Conservation (phyloP, 2,888 invertebrate genomes). For the Zootermopsis nevadensis region DNA sequence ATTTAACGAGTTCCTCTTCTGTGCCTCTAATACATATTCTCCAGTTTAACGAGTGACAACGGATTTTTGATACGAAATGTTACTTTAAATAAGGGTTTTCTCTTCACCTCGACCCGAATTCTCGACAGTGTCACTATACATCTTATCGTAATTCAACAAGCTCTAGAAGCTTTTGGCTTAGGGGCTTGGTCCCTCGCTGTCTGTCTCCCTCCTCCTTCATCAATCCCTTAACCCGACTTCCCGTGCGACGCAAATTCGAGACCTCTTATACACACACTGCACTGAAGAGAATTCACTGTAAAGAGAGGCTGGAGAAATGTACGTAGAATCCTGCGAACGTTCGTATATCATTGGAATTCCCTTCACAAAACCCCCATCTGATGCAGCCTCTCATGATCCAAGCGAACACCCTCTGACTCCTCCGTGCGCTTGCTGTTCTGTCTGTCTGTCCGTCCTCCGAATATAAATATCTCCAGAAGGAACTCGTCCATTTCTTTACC, state of each 20-base stretch:
- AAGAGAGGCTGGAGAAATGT: background rate
- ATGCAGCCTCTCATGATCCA: slow-evolving; percentile 33
- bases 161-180: background rate
- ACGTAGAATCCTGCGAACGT: background rate
- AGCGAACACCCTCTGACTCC: slow-evolving; percentile 18
- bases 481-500: slow-evolving; percentile 36
- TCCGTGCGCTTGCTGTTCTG: slow-evolving; percentile 18
- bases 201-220: background rate
- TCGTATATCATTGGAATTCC: slow-evolving; percentile 50
- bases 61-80: too few relatives aligned
- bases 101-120: too few relatives aligned
- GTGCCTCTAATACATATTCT: too few relatives aligned
- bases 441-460: slow-evolving; percentile 14
- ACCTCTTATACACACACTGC: background rate
- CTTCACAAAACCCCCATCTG: slow-evolving; percentile 47
- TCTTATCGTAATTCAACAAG: background rate
- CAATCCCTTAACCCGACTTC: slow-evolving; percentile 7
- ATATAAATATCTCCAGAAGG: slow-evolving; percentile 35
- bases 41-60: too few relatives aligned
- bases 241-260: slow-evolving; percentile 9
- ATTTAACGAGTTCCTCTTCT: too few relatives aligned
- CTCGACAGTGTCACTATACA: too few relatives aligned
- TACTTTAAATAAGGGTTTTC: too few relatives aligned
- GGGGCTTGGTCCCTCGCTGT: background rate
- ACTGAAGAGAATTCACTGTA: background rate